phyloP scores from a whole-genome alignment of 1,140 invertebrate genomes.

The Zaprionus ornatus region DNA sequence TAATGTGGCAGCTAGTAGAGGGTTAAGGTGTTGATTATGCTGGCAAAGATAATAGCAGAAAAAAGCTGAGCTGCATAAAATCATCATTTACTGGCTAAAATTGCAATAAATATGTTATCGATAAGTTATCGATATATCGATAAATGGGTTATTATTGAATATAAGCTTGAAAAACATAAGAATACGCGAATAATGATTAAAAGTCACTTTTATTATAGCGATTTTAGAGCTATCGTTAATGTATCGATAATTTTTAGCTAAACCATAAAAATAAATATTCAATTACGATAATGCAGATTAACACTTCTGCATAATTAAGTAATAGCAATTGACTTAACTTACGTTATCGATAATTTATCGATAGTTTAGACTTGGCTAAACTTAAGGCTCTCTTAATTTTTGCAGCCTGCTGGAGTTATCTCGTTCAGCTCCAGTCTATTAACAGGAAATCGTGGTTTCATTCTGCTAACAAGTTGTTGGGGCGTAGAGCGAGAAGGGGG shows the following conservation, averaged over 20 bases:
- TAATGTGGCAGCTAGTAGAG: neutral
- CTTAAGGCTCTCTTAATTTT: neutral
- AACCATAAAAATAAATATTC: too few relatives aligned
- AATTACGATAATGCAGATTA: too few relatives aligned
- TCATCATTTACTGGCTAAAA: neutral
- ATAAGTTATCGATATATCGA: neutral
- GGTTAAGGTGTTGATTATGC: neutral
- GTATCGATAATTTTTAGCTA: neutral
- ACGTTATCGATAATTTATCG: conserved; percentile 3
- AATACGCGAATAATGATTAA: too few relatives aligned
- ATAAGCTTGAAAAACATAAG: neutral
- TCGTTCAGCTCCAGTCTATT: neutral
- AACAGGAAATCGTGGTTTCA: neutral
- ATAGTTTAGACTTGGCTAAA: neutral
- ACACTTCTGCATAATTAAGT: too few relatives aligned
- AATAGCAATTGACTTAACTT: too few relatives aligned
- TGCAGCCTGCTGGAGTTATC: neutral
- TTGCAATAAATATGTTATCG: neutral
- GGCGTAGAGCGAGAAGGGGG: neutral
- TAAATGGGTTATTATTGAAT: neutral
- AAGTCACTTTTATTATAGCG: neutral
- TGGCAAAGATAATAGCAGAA: neutral
- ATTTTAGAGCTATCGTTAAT: neutral
- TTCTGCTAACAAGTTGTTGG: neutral
- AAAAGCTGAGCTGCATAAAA: neutral